These are phyloP conservation scores for Cololabis saira DNA, from an alignment of 2,113 vertebrate genomes.

Conservation along the genomic window DNA sequence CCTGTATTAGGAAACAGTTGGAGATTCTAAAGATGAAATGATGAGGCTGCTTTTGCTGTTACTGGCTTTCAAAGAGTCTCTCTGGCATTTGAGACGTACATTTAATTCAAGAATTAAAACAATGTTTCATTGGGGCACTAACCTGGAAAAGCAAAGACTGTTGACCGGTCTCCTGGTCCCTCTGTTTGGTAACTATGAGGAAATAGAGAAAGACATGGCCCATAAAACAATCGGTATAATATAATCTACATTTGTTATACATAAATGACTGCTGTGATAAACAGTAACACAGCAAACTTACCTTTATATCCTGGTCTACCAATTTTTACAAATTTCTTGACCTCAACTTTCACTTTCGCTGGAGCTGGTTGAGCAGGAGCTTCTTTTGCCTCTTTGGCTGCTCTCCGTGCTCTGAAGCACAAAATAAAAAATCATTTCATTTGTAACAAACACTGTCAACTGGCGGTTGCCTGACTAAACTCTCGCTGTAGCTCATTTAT, in stretches of 20 bases:
- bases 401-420: slow-evolving; percentile 85
- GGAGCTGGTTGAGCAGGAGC: slow-evolving; percentile 96
- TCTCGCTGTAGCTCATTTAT: background rate
- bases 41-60: background rate
- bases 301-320: slow-evolving; percentile 98
- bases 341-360: slow-evolving; percentile 97
- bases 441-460: background rate
- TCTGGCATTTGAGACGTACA: background rate
- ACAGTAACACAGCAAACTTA: slow-evolving; percentile 33
- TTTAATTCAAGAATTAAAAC: background rate
- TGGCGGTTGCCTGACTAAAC: background rate
- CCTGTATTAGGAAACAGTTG: too few relatives aligned
- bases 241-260: background rate
- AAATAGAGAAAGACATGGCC: background rate
- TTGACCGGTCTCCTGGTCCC: slow-evolving; percentile 92
- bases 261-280: background rate
- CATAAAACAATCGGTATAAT: slow-evolving; percentile 1
- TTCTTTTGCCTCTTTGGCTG: slow-evolving; percentile 97
- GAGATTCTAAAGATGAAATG: too few relatives aligned
- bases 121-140: slow-evolving; percentile 4
- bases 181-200: slow-evolving; percentile 93
- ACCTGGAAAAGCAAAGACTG: slow-evolving; percentile 98
- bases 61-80: background rate
- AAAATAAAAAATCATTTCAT: background rate
- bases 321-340: slow-evolving; percentile 99